These are phyloP conservation scores for Caradrina clavipalpis DNA, from an alignment of 2,888 invertebrate species.

Conservation along the genomic window DNA sequence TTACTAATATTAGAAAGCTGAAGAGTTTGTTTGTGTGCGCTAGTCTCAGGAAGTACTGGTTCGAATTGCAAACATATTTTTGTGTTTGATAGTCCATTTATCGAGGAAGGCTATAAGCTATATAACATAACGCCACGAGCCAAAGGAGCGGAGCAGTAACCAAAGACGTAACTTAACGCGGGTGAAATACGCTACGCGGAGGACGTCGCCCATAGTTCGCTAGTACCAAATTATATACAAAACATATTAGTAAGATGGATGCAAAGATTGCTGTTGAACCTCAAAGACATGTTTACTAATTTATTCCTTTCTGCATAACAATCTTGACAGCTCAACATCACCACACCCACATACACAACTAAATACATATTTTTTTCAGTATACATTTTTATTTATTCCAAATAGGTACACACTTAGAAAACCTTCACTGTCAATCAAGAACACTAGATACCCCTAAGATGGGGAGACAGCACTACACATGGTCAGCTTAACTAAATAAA, in stretches of 20 bases:
- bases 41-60: too few species aligned
- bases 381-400: conserved; percentile 7
- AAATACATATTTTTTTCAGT: conserved; percentile 11
- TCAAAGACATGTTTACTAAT: conserved; percentile 13
- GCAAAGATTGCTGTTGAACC: background rate
- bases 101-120: too few species aligned
- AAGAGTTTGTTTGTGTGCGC: too few species aligned
- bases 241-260: background rate
- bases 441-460: conserved; percentile 53
- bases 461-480: conserved; percentile 44
- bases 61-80: too few species aligned
- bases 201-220: too few species aligned
- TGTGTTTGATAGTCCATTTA: too few species aligned
- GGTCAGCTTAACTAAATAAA: conserved; percentile 43
- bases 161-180: too few species aligned
- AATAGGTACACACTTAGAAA: conserved; percentile 30
- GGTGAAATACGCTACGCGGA: too few species aligned
- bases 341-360: conserved; percentile 14
- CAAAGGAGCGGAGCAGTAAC: too few species aligned
- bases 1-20: too few species aligned
- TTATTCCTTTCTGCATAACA: conserved; percentile 17
- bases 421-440: conserved; percentile 56
- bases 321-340: conserved; percentile 25
- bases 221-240: too few species aligned
- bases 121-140: too few species aligned